Evolutionary conservation across 2,888 invertebrate species (phyloP), one percentile per base, ranked within the genome.

Genomic region (Amphipoea lucens): DNA sequence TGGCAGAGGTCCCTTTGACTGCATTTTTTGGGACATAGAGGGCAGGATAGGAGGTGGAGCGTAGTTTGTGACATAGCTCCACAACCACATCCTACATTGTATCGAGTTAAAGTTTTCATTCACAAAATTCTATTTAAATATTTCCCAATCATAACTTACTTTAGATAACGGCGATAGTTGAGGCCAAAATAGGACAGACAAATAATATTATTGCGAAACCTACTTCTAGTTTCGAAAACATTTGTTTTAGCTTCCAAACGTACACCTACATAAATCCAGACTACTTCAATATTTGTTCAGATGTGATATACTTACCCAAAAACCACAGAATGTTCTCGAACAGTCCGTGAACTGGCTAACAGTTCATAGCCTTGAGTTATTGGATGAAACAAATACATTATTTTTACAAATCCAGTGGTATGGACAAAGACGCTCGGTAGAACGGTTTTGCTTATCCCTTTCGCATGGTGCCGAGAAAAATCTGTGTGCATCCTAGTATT

Each of bases 201-300:
- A 66, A 77, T 36, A n/a, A 45, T 48, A n/a, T 36, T 36, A 48
- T n/a, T 48, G 2, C 20, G 1, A 66, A n/a, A 57, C 17, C 7
- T 36, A 45, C 36, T n/a, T 40, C 14, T 40, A 36, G 9, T 54
- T 77, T 36, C 17, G 36, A 45, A 54, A 78, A 57, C 12, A 23
- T 29, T 65, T 48, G 29, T 79, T 66, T 20, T 20, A 36, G n/a
- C 23, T 29, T 36, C 54, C 29, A 65, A 75, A 57, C 36, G 45
- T 14, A 51, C 36, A 51, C 36, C 29, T 7, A 36, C 1, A 48
- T 60, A 29, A 29, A 5, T 29, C 9, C 36, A 20, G n/a, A 14
- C 6, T n/a, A 54, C n/a, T 40, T 11, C 12, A 80, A 78, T 62
- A 48, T 78, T 78, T 23, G 29, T 68, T 62, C 80, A 79, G 60